A percentile compares a stretch with the other conserved stretches of the same genome.
Evolutionary conservation across 1,140 invertebrate species (phyloP).

Genomic region (Macrocentrus cingulum): DNA sequence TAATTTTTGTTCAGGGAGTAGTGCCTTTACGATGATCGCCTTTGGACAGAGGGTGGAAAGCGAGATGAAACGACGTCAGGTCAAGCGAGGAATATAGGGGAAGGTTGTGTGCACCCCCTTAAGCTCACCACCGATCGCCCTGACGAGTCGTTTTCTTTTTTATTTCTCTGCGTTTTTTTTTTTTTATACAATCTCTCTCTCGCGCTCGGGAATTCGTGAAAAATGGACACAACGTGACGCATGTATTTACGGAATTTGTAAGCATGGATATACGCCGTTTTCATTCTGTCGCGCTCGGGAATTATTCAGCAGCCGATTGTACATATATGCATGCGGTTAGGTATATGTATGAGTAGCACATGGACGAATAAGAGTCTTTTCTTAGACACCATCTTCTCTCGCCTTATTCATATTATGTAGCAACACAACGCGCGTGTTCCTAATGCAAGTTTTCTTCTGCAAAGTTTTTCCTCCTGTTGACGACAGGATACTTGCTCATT

Average conservation of each 20-base stretch:
- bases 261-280: not conserved
- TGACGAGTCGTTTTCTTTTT: too few species aligned
- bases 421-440: too few species aligned
- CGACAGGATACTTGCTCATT: not conserved
- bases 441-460: too few species aligned
- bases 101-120: not conserved
- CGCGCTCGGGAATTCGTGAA: too few species aligned
- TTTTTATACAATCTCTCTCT: too few species aligned
- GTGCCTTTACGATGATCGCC: slow-evolving; percentile 39
- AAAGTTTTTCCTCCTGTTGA: not conserved
- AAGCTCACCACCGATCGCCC: too few species aligned
- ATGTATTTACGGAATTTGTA: not conserved
- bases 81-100: not conserved
- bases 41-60: slow-evolving; percentile 5
- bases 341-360: not conserved
- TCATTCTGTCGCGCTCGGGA: not conserved
- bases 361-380: slow-evolving; percentile 7
- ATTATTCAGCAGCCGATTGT: not conserved
- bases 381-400: too few species aligned
- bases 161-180: too few species aligned
- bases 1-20: slow-evolving; percentile 47
- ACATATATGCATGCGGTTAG: not conserved
- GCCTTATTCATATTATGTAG: too few species aligned
- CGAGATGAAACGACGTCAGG: not conserved
- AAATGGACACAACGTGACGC: not conserved